Evolutionary conservation across 2,888 invertebrate genomes (phyloP), one percentile per base, ranked within the genome.

Genomic region (Tenthredo notha): DNA sequence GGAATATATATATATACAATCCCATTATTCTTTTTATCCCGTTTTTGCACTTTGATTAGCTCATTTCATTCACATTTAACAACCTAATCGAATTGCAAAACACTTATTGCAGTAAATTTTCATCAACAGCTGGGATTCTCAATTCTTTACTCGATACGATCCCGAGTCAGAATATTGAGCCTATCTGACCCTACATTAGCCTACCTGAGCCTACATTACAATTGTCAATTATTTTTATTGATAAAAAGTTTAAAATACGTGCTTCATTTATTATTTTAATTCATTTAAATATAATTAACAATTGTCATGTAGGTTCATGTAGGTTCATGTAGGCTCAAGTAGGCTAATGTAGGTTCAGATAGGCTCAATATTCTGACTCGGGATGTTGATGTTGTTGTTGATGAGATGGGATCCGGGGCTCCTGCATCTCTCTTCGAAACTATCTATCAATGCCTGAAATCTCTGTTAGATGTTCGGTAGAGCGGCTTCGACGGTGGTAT

Each of bases 401-500:
- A 43, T 43, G 47, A 43, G 74, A 50, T 6, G 25, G 54, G 29
- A 50, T 29, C 77, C 74, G 21, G 29, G 21, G 29, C 74, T 29
- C 2, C 43, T 25, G 40, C 74, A 12, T 33, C 72, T 40, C 37
- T 72, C 72, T 72, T 10, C n/a, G 25, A 25, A 29, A 9, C 74
- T n/a, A 21, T 74, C 43, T 74, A 74, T 74, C 74, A 21, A 33
- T 18, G 33, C 10, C 67, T 7, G 10, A 33, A 67, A 67, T 67
- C 67, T 67, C 1, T 1, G 21, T 18, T 2, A 33, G 33, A 15
- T 67, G 33, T 33, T 33, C 67, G 29, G 25, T 29, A 12, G 61
- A 33, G 67, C 67, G 67, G 33, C 33, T n/a, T 58, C 72, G 67
- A 54, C 25, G 33, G 21, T 58, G 37, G 61, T 75, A 85, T 83